These are phyloP conservation scores for Achroia grisella DNA, from an alignment of 1,140 invertebrate species.

Conservation along the genomic window DNA sequence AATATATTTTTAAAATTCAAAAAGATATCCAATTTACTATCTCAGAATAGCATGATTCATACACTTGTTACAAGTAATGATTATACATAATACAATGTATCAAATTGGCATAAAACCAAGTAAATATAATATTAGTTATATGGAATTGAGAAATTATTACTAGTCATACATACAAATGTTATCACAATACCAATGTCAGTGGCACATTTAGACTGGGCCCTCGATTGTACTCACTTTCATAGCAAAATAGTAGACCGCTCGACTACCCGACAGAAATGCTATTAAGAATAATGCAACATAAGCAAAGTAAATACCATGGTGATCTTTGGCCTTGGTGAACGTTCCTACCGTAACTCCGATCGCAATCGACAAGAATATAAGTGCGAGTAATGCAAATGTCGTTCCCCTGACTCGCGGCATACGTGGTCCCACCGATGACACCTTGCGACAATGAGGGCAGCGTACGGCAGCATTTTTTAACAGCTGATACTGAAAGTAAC, in stretches of 20 bases:
- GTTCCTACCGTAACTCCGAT: constrained; percentile 85
- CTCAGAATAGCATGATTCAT: too few species aligned
- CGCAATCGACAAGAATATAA: constrained; percentile 83
- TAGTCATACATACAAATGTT: constrained; percentile 50
- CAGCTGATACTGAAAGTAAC: constrained; percentile 88
- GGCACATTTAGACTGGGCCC: constrained; percentile 78
- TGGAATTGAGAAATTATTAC: constrained; percentile 54
- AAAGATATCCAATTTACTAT: too few species aligned
- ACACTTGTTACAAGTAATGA: too few species aligned
- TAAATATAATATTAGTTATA: constrained; percentile 23
- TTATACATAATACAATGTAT: constrained; percentile 3
- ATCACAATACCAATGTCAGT: constrained; percentile 41
- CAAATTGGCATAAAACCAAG: constrained; percentile 14
- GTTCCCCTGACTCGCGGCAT: constrained; percentile 87
- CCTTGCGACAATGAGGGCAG: constrained; percentile 96
- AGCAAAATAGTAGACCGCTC: constrained; percentile 90
- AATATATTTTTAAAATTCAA: too few species aligned
- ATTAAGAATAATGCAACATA: constrained; percentile 88
- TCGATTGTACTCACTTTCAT: constrained; percentile 93
- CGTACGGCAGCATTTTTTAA: constrained; percentile 94
- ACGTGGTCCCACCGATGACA: constrained; percentile 91
- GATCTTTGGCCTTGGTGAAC: constrained; percentile 72
- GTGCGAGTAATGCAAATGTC: constrained; percentile 84
- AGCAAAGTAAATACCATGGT: constrained; percentile 87
- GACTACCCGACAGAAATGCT: constrained; percentile 81